phyloP scores from a whole-genome alignment of 1,140 invertebrate genomes.

The Drosophila triauraria region DNA sequence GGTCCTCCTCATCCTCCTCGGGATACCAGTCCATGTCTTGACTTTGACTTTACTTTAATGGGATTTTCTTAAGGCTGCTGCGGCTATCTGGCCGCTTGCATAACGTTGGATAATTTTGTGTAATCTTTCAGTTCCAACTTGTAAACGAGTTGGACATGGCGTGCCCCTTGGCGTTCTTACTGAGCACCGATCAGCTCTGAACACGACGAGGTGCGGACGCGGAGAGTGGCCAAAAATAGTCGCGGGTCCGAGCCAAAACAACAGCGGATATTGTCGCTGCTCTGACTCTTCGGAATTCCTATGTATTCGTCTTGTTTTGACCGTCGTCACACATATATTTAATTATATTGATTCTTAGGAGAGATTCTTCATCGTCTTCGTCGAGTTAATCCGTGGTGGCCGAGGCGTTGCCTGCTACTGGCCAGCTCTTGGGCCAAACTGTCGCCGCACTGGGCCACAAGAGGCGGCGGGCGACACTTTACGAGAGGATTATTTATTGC shows the following conservation, averaged over 20 bases:
- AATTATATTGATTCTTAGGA: conserved; percentile 42
- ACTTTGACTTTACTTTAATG: conserved; percentile 1
- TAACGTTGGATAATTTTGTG: conserved; percentile 53
- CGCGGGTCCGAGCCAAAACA: conserved; percentile 70
- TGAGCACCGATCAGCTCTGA: conserved; percentile 21
- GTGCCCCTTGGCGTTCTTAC: conserved; percentile 41
- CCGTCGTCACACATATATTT: conserved; percentile 35
- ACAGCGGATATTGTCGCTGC: conserved; percentile 49
- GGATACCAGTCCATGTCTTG: conserved; percentile 88
- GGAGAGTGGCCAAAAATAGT: conserved; percentile 72
- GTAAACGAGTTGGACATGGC: conserved; percentile 78
- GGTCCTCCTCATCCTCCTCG: conserved; percentile 92
- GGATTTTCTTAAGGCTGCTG: background rate
- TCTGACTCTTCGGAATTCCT: conserved; percentile 47
- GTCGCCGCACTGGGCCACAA: conserved; percentile 57
- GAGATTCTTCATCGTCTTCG: background rate
- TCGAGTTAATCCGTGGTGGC: conserved; percentile 35
- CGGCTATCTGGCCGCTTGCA: conserved; percentile 45
- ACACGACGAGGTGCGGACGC: conserved; percentile 1
- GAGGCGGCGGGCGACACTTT: conserved; percentile 46
- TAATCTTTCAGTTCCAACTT: conserved; percentile 61
- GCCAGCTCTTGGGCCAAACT: conserved; percentile 22
- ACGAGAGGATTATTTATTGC: conserved; percentile 30
- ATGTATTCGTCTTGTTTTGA: conserved; percentile 59
- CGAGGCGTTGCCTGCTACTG: conserved; percentile 73